Evolutionary conservation across 2,888 invertebrate genomes (phyloP), one percentile per base, ranked within the genome.

Genomic region (Druceiella hillmani): DNA sequence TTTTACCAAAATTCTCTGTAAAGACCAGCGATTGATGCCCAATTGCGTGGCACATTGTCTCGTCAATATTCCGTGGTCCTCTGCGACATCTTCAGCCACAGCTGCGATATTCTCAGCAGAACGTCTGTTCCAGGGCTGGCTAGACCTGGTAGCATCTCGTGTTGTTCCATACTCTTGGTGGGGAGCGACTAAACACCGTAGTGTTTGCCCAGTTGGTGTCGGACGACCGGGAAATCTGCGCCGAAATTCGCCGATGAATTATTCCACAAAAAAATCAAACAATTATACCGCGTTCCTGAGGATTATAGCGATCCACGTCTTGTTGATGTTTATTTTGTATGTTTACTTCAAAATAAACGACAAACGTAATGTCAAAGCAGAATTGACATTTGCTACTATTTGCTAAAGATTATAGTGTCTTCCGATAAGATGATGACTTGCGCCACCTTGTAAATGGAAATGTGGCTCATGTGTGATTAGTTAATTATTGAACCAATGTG

Each of bases 201-300:
- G 33, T 41, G 36, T 37, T 36, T 33, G 36, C 17, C 28, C 44
- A 44, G 35, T 39, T 29, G 40, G 38, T 41, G 33, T 27, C 40
- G 37, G 40, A 35, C 37, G 38, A 29, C 38, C 33, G 32, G 36
- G 36, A 16, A 24, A 28, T 38, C 27, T n/a, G n/a, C n/a, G n/a
- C n/a, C n/a, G n/a, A n/a, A 22, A 10, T 26, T 12, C 35, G 26
- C 26, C 35, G 12, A 34, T 17, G 3, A 7, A 35, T 35, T 27
- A 35, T 17, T 36, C n/a, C 3, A 3, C 32, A 36, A 37, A 37
- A 36, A 37, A 33, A 37, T 31, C 20, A 34, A 17, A 37, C 17
- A 16, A 37, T 37, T 35, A 16, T 36, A 22, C 37, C 37, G 2
- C 37, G 22, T 35, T 37, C 32, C 20, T 36, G 36, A 36, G 30